These are phyloP conservation scores for Pseudolaguvia tuberculata DNA, from an alignment of 2,113 vertebrate species.

Conservation along the genomic window DNA sequence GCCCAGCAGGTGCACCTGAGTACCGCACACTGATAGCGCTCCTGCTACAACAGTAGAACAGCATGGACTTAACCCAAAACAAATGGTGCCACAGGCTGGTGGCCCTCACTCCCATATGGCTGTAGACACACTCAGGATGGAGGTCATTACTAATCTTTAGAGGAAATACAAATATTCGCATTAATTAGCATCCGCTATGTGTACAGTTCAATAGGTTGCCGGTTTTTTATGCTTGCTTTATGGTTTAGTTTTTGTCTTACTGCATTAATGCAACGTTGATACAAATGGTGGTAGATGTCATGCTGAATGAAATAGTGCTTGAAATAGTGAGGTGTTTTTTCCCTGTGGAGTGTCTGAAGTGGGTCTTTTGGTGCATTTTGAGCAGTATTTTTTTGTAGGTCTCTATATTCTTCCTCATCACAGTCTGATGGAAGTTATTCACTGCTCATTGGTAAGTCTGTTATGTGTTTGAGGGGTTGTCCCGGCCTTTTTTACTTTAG, in stretches of 20 bases:
- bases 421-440: constrained; percentile 33
- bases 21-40: constrained; percentile 31
- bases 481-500: constrained; percentile 33
- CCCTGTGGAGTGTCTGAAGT: neutral
- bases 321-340: neutral
- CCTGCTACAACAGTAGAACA: constrained; percentile 31
- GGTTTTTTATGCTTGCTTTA: neutral
- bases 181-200: constrained; percentile 12
- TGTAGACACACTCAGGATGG: constrained; percentile 21
- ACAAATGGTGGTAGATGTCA: neutral
- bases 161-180: constrained; percentile 18
- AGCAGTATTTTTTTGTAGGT: neutral
- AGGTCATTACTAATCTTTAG: constrained; percentile 36
- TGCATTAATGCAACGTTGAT: neutral
- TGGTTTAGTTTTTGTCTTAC: neutral
- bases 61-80: constrained; percentile 32
- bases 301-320: neutral
- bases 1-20: constrained; percentile 46
- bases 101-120: constrained; percentile 43
- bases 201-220: neutral
- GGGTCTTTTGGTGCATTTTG: neutral
- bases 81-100: constrained; percentile 44
- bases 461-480: constrained; percentile 33
- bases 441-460: constrained; percentile 40
- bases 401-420: constrained; percentile 26